Base-by-base conservation (phyloP, 2,888 invertebrate genomes). In the Tachina grossa region DNA sequence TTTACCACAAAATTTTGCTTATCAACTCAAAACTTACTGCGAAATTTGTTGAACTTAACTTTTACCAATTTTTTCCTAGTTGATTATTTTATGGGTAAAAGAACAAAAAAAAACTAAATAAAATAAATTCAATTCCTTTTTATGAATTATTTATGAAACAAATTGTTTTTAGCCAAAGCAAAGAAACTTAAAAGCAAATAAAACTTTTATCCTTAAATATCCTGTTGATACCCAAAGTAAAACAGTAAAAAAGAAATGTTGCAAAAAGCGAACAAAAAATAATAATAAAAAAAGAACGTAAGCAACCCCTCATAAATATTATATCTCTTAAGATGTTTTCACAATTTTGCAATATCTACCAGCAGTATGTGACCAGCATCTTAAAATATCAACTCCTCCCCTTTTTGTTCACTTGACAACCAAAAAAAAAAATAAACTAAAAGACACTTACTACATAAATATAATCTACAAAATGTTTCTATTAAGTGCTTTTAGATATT, bases 161-260 rank as follows among this genome's bases (percentile, higher is more conserved):
- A 85, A 84, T 85, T 85, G 79, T 83, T 87, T 88, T 87, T 80
- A 81, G 86, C 85, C 79, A 81, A 86, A 14, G 1, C 9, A 84
- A 83, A 80, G 87, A 87, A 68, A n/a, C 43, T 51, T 31, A 13
- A 71, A 78, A 43, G 66, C 19, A 87, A 39, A 57, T 83, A 72
- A 86, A 88, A 87, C 87, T 88, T 88, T 88, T 84, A 87, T 88
- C 88, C 85, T 87, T 87, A 88, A 88, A 87, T 87, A 87, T 87
- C 85, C 85, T 85, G 85, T 87, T 84, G 84, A 75, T 75, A 71
- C 68, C 51, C 61, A 47, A 45, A 57, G 31, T 9, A 57, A 51
- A 22, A 49, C 6, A 49, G 31, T n/a, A 57, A 16, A 39, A 65
- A 49, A 31, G 31, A 31, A 22, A 57, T 22, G 13, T 59, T 74